A percentile compares a stretch with the other conserved stretches of the same genome.
Conservation (phyloP, 2,113 vertebrate genomes). For the Serilophus lunatus region DNA sequence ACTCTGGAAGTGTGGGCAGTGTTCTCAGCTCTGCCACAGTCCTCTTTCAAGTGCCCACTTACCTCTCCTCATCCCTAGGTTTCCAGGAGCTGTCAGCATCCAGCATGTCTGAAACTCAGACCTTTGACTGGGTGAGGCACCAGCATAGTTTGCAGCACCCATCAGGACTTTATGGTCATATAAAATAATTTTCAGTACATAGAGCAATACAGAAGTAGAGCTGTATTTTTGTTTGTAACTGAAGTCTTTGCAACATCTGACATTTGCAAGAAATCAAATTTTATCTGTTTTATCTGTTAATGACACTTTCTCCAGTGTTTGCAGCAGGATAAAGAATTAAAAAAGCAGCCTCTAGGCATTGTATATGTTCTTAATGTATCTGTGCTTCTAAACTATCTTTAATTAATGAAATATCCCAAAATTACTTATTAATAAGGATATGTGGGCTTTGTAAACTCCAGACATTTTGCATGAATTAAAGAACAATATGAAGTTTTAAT, state of each 20-base stretch:
- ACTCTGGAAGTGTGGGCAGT: accelerated
- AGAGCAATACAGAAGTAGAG: not conserved
- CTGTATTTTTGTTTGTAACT: not conserved
- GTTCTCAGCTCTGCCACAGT: not conserved
- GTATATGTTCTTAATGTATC: not conserved
- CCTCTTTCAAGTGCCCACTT: not conserved
- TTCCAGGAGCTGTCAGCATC: not conserved
- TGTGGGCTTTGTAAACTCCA: constrained; percentile 45
- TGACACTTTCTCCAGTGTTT: not conserved
- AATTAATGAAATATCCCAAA: constrained; percentile 54
- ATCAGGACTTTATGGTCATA: not conserved
- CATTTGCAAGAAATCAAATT: not conserved
- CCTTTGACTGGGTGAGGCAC: not conserved
- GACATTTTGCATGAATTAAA: constrained; percentile 55
- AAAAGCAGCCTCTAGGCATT: not conserved
- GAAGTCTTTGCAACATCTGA: not conserved
- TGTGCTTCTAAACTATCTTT: constrained; percentile 46
- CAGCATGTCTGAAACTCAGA: not conserved
- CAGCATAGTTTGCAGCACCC: not conserved
- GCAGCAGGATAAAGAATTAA: not conserved
- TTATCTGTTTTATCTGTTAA: not conserved
- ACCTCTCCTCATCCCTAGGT: not conserved
- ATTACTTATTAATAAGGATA: constrained; percentile 58
- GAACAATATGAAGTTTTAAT: constrained; percentile 52
- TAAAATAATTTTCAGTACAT: not conserved